Evolutionary conservation across 2,113 vertebrate species (phyloP), one percentile per base, ranked within the genome.

Genomic region (Oncorhynchus gorbuscha): DNA sequence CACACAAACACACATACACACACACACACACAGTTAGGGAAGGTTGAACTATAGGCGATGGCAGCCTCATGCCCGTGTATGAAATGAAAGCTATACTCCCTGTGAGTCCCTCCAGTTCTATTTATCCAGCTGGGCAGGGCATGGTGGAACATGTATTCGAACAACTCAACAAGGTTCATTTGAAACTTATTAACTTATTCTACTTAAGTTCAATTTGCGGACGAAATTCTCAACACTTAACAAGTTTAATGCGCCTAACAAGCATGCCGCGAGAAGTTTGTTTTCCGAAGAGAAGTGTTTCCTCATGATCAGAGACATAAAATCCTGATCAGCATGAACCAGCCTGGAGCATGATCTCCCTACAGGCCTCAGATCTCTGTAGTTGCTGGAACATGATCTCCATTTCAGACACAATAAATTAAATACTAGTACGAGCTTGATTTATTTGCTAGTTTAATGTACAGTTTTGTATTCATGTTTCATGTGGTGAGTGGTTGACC

Each of bases 101-200:
- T 16, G 12, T 76, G 90, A 85, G 90, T 77, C 74, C 84, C 86
- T 89, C 20, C 28, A 24, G 24, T 84, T 73, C 74, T 91, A 89
- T 92, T 91, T 91, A 70, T 4, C 35, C 90, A 92, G 91, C 89
- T 92, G 90, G 86, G 3, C n/a, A 18, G 51, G 75, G 45, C 73
- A 77, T 20, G 16, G 18, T 81, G 76, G 73, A 88, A 74, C 81
- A 74, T 81, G 75, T 81, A 84, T 85, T 92, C 87, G 68, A 80
- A 93, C 88, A 89, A 82, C 83, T 77, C 87, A 90, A 88, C 88
- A 88, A 86, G 80, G 84, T 86, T 91, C 82, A 92, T 91, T 92
- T 88, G 83, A 89, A 88, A 85, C 75, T 84, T 85, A 85, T 92
- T 89, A 88, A 85, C 80, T 45, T 45, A 79, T 89, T 90, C 76